These are phyloP conservation scores for Gallinago stenura DNA, from an alignment of 2,797 vertebrate genomes.

Conservation along the genomic window DNA sequence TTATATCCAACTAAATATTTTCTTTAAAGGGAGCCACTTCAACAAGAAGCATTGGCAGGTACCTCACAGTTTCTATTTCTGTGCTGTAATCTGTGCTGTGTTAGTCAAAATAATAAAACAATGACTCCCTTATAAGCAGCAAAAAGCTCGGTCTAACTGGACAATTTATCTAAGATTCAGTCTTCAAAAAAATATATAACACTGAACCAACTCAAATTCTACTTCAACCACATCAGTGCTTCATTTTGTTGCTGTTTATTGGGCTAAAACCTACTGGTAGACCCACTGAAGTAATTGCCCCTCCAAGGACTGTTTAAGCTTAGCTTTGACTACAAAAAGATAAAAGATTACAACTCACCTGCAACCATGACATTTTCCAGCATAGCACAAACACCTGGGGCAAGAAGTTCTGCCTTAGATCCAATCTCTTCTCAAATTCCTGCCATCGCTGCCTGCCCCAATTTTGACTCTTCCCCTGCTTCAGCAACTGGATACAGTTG, in stretches of 20 bases:
- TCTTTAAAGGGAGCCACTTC: conserved; percentile 35
- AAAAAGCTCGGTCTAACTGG: no score
- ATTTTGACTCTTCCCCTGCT: not conserved
- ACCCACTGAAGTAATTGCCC: not conserved
- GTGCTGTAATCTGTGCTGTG: not conserved
- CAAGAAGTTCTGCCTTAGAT: not conserved
- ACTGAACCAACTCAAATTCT: not conserved
- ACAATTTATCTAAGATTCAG: not conserved
- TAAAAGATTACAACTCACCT: not conserved
- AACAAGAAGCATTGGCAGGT: conserved; percentile 22
- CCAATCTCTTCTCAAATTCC: not conserved
- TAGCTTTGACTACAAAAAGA: not conserved
- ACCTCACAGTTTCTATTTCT: conserved; percentile 27
- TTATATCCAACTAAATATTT: conserved; percentile 29
- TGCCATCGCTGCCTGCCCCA: not conserved
- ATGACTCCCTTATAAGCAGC: not conserved
- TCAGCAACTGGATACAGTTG: not conserved
- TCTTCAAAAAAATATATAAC: not conserved
- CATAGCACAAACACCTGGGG: not conserved
- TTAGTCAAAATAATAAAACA: conserved; percentile 40
- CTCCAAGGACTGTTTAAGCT: not conserved
- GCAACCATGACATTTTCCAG: not conserved
- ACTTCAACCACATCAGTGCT: not conserved
- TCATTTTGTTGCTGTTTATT: not conserved
- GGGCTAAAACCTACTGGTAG: not conserved